Base-by-base conservation (phyloP, 2,797 vertebrate species). In the Heterohyrax brucei region DNA sequence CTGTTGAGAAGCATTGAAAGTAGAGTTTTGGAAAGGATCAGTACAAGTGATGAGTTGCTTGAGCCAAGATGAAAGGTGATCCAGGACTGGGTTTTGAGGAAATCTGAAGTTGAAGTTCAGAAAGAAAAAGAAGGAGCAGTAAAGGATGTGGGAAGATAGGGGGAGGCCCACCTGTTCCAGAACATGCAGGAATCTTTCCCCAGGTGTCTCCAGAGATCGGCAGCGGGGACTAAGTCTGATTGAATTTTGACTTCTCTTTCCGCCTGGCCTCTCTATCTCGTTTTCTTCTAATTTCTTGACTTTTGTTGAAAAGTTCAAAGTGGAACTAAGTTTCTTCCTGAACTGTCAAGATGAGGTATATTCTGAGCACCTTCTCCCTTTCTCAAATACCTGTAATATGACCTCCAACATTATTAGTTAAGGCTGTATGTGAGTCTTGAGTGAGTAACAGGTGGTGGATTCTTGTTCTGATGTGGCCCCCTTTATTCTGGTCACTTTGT, bases 251-350 rank as follows among this genome's bases (percentile, higher is more conserved):
- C 73, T 59, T 12, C 7, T 33, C 14, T 68, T 53, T 30, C 30
- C 62, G 24, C 7, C 83, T 77, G 26, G 16, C 7, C 30, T 70
- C 53, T 24, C 33, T n/a, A 19, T 68, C 73, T 50, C 59, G 24
- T 81, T 82, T 92, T 81, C 28, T 16, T 85, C 7, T 53, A 53
- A 78, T 75, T 87, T 56, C 39, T 39, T 44, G n/a, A 80, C 3
- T 90, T 87, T 94, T 80, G 72, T 85, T 76, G 73, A 93, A 89
- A 89, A 87, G 72, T 76, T 24, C 61, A 56, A 84, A 84, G 13
- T 72, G 26, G 22, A 95, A 87, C 33, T 44, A 48, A 64, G n/a
- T 73, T 61, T 46, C 10, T 86, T 91, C 44, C 48, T 85, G 61
- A 79, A 81, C 50, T 68, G 50, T 5, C 21, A 9, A 21, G 46